These are phyloP conservation scores for Syngnathus typhle DNA, from an alignment of 2,113 vertebrate genomes.

Conservation along the genomic window DNA sequence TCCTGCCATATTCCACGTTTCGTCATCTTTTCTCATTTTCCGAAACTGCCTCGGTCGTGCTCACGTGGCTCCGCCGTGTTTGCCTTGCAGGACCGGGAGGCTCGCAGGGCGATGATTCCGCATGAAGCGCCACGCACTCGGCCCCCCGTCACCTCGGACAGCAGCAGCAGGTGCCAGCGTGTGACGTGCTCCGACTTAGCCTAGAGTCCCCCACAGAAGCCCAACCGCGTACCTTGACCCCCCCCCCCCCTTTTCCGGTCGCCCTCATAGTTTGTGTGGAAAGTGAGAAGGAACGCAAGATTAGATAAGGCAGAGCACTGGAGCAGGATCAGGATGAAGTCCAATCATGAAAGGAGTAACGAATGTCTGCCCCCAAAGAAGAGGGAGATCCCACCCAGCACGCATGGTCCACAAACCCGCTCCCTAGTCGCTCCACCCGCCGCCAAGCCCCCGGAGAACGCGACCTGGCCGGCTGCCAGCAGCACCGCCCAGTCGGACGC, in stretches of 20 bases:
- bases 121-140: constrained; percentile 87
- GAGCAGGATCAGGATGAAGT: constrained; percentile 84
- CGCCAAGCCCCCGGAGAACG: constrained; percentile 81
- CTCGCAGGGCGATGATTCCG: constrained; percentile 94
- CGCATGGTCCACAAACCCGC: constrained; percentile 81
- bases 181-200: constrained; percentile 60
- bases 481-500: constrained; percentile 69
- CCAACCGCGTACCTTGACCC: constrained; percentile 9
- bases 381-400: constrained; percentile 87
- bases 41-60: too few relatives aligned
- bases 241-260: constrained; percentile 3
- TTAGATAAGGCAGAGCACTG: constrained; percentile 12
- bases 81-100: constrained; percentile 56
- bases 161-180: constrained; percentile 86
- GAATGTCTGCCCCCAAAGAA: constrained; percentile 99
- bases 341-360: constrained; percentile 96
- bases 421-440: constrained; percentile 65
- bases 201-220: constrained; percentile 38
- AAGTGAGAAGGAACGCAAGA: constrained; percentile 18
- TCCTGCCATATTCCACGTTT: too few relatives aligned
- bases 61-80: constrained; percentile 2
- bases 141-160: constrained; percentile 69
- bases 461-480: constrained; percentile 81
- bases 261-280: constrained; percentile 16
- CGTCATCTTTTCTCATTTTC: too few relatives aligned